Evolutionary conservation across 2,888 invertebrate species (phyloP).

Genomic region (Pammene fasciana): DNA sequence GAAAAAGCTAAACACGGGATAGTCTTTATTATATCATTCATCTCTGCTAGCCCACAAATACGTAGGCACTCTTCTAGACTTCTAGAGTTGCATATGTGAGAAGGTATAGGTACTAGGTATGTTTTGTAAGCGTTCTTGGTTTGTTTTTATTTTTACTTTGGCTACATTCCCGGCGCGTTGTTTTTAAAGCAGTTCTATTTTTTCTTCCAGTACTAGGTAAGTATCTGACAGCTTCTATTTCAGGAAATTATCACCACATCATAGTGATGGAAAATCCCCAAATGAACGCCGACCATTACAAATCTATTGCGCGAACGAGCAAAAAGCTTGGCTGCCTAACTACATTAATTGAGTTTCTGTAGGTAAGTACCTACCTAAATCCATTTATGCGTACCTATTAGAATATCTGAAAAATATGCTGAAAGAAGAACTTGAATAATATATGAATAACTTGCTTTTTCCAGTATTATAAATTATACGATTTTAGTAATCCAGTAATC

Average conservation of each 20-base stretch:
- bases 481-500: too few relatives aligned
- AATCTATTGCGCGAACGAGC: background rate
- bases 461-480: too few relatives aligned
- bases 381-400: too few relatives aligned
- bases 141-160: constrained; percentile 14
- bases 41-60: background rate
- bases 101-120: background rate
- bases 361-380: too few relatives aligned
- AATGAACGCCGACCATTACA: constrained; percentile 3
- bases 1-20: too few relatives aligned
- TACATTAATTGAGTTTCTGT: too few relatives aligned
- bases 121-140: background rate
- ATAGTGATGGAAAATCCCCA: constrained; percentile 14
- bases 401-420: too few relatives aligned
- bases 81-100: too few relatives aligned
- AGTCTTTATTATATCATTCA: background rate
- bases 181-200: constrained; percentile 9
- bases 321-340: background rate
- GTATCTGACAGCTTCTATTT: constrained; percentile 2
- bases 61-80: background rate
- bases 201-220: constrained; percentile 7
- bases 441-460: too few relatives aligned
- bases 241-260: constrained; percentile 5
- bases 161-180: constrained; percentile 27
- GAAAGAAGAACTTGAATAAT: too few relatives aligned